Percentiles rank a stretch among this genome's conserved stretches.
Evolutionary conservation across 2,888 invertebrate genomes (phyloP).

Genomic region (Cephus runcator): DNA sequence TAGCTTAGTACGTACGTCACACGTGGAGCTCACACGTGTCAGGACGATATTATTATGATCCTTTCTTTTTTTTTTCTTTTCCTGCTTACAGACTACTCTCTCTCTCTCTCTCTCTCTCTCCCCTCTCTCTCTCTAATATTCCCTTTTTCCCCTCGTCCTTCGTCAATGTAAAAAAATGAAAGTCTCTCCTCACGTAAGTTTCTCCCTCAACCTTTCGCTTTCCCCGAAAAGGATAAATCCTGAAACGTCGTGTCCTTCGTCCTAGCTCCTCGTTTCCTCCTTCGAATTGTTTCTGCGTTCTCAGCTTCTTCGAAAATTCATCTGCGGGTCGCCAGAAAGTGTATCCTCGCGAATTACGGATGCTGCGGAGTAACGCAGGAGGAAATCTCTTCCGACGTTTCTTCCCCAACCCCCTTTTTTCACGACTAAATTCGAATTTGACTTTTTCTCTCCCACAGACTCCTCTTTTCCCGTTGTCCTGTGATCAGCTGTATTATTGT

Average conservation of each 20-base stretch:
- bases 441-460: background rate
- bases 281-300: conserved; percentile 23
- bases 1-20: conserved; percentile 28
- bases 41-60: conserved; percentile 21
- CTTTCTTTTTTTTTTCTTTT: conserved; percentile 6
- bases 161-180: conserved; percentile 43
- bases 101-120: too few species aligned
- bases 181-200: conserved; percentile 21
- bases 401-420: background rate
- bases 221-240: background rate
- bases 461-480: conserved; percentile 2
- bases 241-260: background rate
- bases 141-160: conserved; percentile 8
- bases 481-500: conserved; percentile 18
- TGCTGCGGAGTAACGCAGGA: background rate
- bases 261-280: conserved; percentile 10
- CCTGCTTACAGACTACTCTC: background rate
- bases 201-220: conserved; percentile 5
- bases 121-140: background rate
- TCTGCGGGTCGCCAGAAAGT: background rate
- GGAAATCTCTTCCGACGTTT: background rate
- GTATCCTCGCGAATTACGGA: background rate
- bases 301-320: background rate
- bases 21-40: conserved; percentile 39
- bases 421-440: background rate